A percentile compares a stretch with the other conserved stretches of the same genome.
These are phyloP conservation scores for Kryptopterus vitreolus DNA, from an alignment of 2,797 vertebrate species.

Conservation along the genomic window DNA sequence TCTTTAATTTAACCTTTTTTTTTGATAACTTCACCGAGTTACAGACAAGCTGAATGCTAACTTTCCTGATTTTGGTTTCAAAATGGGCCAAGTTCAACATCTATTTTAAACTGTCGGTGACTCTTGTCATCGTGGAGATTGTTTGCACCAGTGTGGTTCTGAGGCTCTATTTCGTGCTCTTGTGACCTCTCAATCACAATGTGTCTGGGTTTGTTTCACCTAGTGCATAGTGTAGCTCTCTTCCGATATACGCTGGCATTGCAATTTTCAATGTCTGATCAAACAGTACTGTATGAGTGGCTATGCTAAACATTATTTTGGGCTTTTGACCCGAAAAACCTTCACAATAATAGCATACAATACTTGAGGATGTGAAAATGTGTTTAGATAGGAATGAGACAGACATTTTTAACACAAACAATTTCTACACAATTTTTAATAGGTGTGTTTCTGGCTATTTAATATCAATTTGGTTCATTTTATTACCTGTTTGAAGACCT, in stretches of 20 bases:
- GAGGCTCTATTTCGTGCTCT: neutral
- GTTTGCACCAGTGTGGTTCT: neutral
- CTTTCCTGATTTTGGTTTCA: neutral
- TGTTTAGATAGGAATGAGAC: neutral
- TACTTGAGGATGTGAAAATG: no score
- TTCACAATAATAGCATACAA: neutral
- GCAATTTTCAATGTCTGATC: neutral
- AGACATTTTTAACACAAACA: neutral
- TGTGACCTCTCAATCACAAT: neutral
- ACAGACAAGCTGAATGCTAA: neutral
- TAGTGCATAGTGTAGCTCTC: neutral
- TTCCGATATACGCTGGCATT: neutral
- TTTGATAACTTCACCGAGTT: neutral
- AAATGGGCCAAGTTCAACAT: neutral
- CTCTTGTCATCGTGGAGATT: neutral
- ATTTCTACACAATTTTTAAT: neutral
- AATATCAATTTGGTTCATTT: neutral
- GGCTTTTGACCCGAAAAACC: neutral
- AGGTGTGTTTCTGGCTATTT: neutral
- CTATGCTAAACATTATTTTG: neutral
- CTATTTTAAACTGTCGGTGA: neutral
- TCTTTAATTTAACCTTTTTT: neutral
- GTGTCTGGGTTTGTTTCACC: neutral
- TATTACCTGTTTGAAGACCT: neutral
- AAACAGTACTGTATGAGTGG: neutral